These are phyloP conservation scores for Stenodera caucasica DNA, from an alignment of 2,888 invertebrate species.

Conservation along the genomic window DNA sequence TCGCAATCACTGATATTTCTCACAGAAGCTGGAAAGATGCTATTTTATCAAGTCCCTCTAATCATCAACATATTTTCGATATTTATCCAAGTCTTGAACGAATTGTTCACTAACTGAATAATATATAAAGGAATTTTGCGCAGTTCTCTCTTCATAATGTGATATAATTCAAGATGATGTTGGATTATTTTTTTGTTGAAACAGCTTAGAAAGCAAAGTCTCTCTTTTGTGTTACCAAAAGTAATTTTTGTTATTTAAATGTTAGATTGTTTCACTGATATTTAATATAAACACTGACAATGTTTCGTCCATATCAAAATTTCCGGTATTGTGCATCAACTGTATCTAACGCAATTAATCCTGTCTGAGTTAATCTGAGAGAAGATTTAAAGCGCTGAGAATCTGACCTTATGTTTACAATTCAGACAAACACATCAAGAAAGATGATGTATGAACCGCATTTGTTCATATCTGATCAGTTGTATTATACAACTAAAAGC, in stretches of 20 bases:
- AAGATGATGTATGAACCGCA: constrained; percentile 29
- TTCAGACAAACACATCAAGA: constrained; percentile 32
- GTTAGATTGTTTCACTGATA: not conserved
- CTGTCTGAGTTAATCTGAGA: constrained; percentile 29
- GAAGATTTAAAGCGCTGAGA: constrained; percentile 28
- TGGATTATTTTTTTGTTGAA: constrained; percentile 15
- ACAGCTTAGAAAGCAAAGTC: constrained; percentile 6
- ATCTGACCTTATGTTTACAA: constrained; percentile 31
- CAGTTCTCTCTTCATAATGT: constrained; percentile 14
- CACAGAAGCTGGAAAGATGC: too few relatives aligned
- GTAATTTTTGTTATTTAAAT: not conserved
- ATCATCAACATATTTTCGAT: too few relatives aligned
- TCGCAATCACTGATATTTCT: not conserved
- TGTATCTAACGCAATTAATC: constrained; percentile 32
- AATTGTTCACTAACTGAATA: constrained; percentile 23
- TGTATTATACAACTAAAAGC: not conserved
- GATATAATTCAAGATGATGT: constrained; percentile 16
- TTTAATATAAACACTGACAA: constrained; percentile 15
- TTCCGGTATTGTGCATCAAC: constrained; percentile 21
- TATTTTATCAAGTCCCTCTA: not conserved
- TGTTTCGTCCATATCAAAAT: constrained; percentile 24
- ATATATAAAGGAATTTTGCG: constrained; percentile 22
- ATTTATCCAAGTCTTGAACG: too few relatives aligned
- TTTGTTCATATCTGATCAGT: constrained; percentile 11
- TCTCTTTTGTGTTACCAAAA: not conserved